These are phyloP conservation scores for Silurus glanis DNA, from an alignment of 2,113 vertebrate species.

Conservation along the genomic window DNA sequence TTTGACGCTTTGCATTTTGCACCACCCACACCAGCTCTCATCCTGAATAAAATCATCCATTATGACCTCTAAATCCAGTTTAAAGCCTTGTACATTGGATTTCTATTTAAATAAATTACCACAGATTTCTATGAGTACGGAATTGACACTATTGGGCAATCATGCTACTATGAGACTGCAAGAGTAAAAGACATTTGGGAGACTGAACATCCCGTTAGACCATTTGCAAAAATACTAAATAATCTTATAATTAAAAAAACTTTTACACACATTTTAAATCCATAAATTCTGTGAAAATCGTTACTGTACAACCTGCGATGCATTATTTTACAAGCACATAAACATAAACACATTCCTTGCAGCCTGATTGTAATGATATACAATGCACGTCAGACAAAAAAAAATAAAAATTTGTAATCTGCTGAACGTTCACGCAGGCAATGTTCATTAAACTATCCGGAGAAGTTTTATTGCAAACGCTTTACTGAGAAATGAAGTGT, in stretches of 20 bases:
- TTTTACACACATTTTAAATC: neutral
- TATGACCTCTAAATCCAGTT: neutral
- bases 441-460: neutral
- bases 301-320: neutral
- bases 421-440: neutral
- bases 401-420: neutral
- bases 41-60: neutral
- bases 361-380: neutral
- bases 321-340: neutral
- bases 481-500: neutral
- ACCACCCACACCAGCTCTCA: neutral
- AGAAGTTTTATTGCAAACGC: neutral
- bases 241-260: neutral
- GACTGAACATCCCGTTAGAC: no score
- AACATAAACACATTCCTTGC: neutral
- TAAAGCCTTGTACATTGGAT: neutral
- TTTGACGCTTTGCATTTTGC: no score
- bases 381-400: neutral
- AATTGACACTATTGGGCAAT: neutral
- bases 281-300: neutral
- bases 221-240: neutral
- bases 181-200: neutral
- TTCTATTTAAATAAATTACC: neutral
- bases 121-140: neutral
- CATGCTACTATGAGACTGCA: neutral